Evolutionary conservation across 2,797 vertebrate species (phyloP).

Genomic region (Pseudochaenichthys georgianus): DNA sequence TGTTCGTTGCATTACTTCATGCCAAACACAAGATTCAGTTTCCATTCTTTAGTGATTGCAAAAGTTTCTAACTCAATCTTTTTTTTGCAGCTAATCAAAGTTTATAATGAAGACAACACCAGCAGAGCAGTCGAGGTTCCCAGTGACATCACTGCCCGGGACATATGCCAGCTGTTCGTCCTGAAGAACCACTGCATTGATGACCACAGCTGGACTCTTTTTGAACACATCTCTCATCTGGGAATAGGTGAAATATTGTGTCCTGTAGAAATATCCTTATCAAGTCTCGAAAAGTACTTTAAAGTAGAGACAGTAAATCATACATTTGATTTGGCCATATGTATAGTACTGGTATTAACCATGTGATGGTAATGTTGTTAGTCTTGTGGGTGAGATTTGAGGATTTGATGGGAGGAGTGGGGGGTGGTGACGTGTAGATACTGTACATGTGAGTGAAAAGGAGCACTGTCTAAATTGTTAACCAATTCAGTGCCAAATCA

Average conservation of each 20-base stretch:
- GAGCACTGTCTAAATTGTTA: constrained; percentile 3
- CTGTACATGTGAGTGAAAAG: not conserved
- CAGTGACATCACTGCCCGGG: constrained; percentile 92
- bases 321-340: not conserved
- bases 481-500: not conserved
- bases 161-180: constrained; percentile 95
- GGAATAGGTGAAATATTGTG: constrained; percentile 89
- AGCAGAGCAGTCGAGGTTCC: constrained; percentile 95
- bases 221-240: constrained; percentile 90
- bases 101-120: constrained; percentile 95
- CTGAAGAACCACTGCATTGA: constrained; percentile 96
- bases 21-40: not conserved
- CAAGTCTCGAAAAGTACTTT: not conserved
- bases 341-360: constrained; percentile 8
- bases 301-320: not conserved
- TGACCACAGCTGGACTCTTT: constrained; percentile 96
- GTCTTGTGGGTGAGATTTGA: not conserved
- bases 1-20: not conserved
- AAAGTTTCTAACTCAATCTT: not conserved
- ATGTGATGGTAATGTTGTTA: constrained; percentile 29
- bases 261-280: not conserved
- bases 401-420: constrained; percentile 20
- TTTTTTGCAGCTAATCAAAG: constrained; percentile 93
- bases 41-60: not conserved
- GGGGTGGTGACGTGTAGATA: not conserved